Evolutionary conservation across 2,888 invertebrate genomes (phyloP).

Genomic region (Neocrepidodera transversa): DNA sequence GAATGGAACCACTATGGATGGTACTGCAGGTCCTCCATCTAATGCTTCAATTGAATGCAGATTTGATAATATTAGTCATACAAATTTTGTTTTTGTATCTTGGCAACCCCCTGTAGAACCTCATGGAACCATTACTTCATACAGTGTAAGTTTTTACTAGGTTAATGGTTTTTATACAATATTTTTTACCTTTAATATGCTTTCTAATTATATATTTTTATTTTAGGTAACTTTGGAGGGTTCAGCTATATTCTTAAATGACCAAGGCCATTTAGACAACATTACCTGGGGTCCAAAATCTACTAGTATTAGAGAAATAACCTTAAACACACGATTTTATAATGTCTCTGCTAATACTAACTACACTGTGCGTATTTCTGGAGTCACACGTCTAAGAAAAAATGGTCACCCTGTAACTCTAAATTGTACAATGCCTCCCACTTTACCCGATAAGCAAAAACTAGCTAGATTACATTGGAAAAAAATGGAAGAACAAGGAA

Average conservation of each 20-base stretch:
- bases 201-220: not conserved
- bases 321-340: slow-evolving; percentile 66
- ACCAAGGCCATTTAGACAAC: slow-evolving; percentile 61
- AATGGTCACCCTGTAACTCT: slow-evolving; percentile 72
- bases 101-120: slow-evolving; percentile 79
- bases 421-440: slow-evolving; percentile 74
- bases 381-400: slow-evolving; percentile 77
- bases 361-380: slow-evolving; percentile 80
- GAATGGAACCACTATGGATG: slow-evolving; percentile 84
- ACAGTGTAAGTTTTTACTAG: slow-evolving; percentile 66
- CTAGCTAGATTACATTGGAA: slow-evolving; percentile 69
- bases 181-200: not conserved
- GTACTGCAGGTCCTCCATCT: slow-evolving; percentile 76
- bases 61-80: slow-evolving; percentile 67
- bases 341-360: slow-evolving; percentile 83
- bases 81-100: slow-evolving; percentile 70
- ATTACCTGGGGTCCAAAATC: slow-evolving; percentile 69
- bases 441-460: slow-evolving; percentile 71
- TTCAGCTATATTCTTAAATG: slow-evolving; percentile 64
- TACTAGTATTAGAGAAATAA: slow-evolving; percentile 65
- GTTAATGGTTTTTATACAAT: too few species aligned
- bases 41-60: slow-evolving; percentile 73
- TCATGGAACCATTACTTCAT: slow-evolving; percentile 81
- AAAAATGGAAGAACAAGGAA: slow-evolving; percentile 69
- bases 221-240: slow-evolving; percentile 63